Evolutionary conservation across 2,113 vertebrate genomes (phyloP).

Genomic region (Paramisgurnus dabryanus): DNA sequence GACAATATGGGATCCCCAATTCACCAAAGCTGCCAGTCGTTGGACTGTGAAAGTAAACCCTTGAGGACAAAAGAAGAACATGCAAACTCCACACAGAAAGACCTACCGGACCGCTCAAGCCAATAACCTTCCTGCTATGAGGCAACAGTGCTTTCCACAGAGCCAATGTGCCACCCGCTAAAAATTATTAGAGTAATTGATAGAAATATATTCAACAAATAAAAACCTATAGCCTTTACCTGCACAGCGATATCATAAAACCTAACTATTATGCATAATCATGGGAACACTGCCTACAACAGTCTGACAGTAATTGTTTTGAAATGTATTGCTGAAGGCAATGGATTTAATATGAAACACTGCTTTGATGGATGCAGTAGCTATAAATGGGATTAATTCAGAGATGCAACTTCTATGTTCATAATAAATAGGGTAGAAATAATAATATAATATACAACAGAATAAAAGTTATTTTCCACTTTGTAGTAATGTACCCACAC

Average conservation of each 20-base stretch:
- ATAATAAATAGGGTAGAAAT: neutral
- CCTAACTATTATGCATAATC: neutral
- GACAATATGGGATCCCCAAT: too few species aligned
- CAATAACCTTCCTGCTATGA: neutral
- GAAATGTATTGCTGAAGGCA: constrained; percentile 4
- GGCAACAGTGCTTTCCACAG: neutral
- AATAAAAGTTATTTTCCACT: neutral
- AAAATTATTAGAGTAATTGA: neutral
- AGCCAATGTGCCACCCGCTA: neutral
- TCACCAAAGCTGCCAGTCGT: too few species aligned
- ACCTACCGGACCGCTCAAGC: too few species aligned
- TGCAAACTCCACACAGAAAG: too few species aligned
- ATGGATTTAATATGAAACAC: neutral
- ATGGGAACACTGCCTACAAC: neutral
- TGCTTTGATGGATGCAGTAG: neutral
- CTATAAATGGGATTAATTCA: neutral
- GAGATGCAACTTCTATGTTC: neutral
- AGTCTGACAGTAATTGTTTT: constrained; percentile 1
- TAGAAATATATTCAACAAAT: neutral
- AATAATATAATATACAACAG: neutral
- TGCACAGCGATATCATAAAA: neutral
- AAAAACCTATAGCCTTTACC: neutral
- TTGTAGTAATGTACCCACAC: too few species aligned
- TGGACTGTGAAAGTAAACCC: too few species aligned
- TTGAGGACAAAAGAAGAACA: too few species aligned